These are phyloP conservation scores for Serranus cabrilla DNA, from an alignment of 2,797 vertebrate species.

Conservation along the genomic window DNA sequence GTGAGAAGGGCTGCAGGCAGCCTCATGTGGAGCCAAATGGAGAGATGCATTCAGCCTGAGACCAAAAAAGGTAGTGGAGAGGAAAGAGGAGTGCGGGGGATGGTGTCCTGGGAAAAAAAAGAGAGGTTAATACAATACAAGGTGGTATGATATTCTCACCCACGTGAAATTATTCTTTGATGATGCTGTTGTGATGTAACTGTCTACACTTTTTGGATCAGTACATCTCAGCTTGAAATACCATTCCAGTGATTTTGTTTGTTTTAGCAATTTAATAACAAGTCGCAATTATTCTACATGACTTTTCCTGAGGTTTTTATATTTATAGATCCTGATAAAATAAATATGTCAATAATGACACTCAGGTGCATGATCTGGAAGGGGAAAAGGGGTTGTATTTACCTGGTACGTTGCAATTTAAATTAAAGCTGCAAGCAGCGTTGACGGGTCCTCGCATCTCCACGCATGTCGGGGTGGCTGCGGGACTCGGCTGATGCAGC, in stretches of 20 bases:
- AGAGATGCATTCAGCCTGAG: conserved; percentile 48
- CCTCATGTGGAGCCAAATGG: conserved; percentile 63
- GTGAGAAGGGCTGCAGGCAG: conserved; percentile 57
- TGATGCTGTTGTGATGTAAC: conserved; percentile 26
- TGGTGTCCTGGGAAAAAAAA: conserved; percentile 7
- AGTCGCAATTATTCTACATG: background rate
- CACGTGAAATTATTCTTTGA: conserved; percentile 42
- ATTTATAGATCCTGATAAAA: too few relatives aligned
- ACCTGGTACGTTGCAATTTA: too few relatives aligned
- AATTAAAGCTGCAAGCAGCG: too few relatives aligned
- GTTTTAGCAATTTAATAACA: background rate
- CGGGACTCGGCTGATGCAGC: too few relatives aligned
- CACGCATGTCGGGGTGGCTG: too few relatives aligned
- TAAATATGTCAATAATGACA: too few relatives aligned
- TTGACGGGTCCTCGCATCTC: too few relatives aligned
- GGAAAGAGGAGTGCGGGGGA: conserved; percentile 36
- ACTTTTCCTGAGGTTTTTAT: background rate
- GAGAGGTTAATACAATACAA: conserved; percentile 14
- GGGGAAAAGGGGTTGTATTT: too few relatives aligned
- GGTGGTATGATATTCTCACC: conserved; percentile 37
- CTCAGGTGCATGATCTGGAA: too few relatives aligned
- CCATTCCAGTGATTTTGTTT: background rate
- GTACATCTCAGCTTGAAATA: background rate
- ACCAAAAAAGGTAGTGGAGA: conserved; percentile 74
- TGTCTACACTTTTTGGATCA: conserved; percentile 9